phyloP scores from a whole-genome alignment of 2,113 vertebrate genomes.

The Condylura cristata region DNA sequence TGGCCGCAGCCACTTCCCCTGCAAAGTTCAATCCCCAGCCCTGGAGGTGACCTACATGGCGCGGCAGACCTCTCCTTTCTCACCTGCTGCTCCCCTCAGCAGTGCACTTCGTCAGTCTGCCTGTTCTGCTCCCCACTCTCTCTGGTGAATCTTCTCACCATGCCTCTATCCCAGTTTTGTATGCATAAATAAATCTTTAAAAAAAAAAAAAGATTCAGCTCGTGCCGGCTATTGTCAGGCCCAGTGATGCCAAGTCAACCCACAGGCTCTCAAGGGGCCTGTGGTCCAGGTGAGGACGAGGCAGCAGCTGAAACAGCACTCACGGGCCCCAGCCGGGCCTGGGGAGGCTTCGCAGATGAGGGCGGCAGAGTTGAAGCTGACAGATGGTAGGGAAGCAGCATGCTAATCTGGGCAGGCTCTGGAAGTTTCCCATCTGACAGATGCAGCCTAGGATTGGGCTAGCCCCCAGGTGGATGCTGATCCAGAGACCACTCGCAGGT shows the following conservation, averaged over 20 bases:
- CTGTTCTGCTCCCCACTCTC: too few relatives aligned
- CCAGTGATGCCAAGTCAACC: background rate
- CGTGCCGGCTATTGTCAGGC: rapidly evolving
- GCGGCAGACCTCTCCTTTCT: too few relatives aligned
- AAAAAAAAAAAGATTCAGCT: background rate
- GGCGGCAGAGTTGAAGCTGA: background rate
- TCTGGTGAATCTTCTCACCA: too few relatives aligned
- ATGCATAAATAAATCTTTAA: too few relatives aligned
- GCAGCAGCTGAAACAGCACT: background rate
- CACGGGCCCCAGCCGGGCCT: background rate
- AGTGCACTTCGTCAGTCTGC: too few relatives aligned
- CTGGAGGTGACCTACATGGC: too few relatives aligned
- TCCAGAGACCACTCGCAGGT: background rate
- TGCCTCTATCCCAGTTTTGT: too few relatives aligned
- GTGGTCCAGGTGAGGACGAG: background rate
- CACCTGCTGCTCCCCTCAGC: too few relatives aligned
- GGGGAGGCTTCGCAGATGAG: background rate
- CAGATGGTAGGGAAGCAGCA: background rate
- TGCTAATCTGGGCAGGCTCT: background rate
- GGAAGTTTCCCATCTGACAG: background rate
- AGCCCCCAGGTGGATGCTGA: background rate
- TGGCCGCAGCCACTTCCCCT: too few relatives aligned
- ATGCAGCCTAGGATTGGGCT: background rate
- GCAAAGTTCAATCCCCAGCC: too few relatives aligned
- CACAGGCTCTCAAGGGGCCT: rapidly evolving